A percentile compares a stretch with the other conserved stretches of the same genome.
Conservation (phyloP, 1,140 invertebrate species). For the Drosophila obscura region DNA sequence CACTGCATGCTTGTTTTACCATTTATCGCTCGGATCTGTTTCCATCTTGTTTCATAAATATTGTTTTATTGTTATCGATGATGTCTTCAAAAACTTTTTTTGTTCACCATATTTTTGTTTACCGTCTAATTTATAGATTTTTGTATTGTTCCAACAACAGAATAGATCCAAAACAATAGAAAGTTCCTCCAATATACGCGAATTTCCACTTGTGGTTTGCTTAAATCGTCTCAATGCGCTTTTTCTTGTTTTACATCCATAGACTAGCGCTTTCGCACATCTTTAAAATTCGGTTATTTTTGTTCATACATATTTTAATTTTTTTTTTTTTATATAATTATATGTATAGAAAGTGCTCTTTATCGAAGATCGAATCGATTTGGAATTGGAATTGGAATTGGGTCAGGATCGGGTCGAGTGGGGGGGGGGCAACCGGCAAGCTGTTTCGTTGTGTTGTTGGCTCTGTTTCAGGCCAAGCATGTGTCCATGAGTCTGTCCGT, state of each 20-base stretch:
- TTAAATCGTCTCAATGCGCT: slow-evolving; percentile 27
- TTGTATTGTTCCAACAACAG: slow-evolving; percentile 47
- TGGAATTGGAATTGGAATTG: background rate
- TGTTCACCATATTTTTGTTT: slow-evolving; percentile 18
- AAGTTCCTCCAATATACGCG: slow-evolving; percentile 20
- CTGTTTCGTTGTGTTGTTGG: slow-evolving; percentile 36
- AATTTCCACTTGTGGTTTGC: slow-evolving; percentile 33
- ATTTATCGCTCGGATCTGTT: slow-evolving; percentile 18
- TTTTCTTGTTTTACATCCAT: slow-evolving; percentile 29
- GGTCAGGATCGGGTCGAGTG: background rate
- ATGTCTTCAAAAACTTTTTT: slow-evolving; percentile 33
- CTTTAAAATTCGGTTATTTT: slow-evolving; percentile 71
- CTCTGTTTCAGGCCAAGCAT: slow-evolving; percentile 18
- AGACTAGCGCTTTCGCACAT: slow-evolving; percentile 24
- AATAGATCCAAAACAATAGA: slow-evolving; percentile 27
- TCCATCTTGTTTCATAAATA: slow-evolving; percentile 39
- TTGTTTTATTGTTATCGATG: slow-evolving; percentile 56
- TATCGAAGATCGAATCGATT: slow-evolving; percentile 15
- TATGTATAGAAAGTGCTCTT: slow-evolving; percentile 48
- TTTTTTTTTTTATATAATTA: slow-evolving; percentile 26
- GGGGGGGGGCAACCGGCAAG: slow-evolving; percentile 8
- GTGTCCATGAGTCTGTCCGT: background rate
- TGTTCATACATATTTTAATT: slow-evolving; percentile 38
- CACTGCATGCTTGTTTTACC: slow-evolving; percentile 47
- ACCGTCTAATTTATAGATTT: slow-evolving; percentile 41